Evolutionary conservation across 2,113 vertebrate species (phyloP), one percentile per base, ranked within the genome.

Genomic region (Nestor notabilis): DNA sequence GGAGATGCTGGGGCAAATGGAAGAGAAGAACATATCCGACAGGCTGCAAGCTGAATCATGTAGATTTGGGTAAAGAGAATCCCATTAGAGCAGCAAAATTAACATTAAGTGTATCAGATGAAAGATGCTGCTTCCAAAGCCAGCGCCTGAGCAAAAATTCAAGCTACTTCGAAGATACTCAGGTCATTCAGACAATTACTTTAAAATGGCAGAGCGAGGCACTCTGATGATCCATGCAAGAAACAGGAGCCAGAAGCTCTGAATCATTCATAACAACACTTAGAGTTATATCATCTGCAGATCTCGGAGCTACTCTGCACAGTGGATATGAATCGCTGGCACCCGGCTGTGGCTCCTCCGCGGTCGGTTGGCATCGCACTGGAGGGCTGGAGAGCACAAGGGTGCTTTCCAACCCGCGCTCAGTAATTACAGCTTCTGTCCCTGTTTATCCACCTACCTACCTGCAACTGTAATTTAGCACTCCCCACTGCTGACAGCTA

Each of bases 211-310:
- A 97, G 84, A 78, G 91, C 58, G 94, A 97, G 88, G n/a, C 85
- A 86, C 74, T 10, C 52, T 88, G 84, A 90, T 77, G 91, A 95
- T 93, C 92, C 83, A 19, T 7, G 49, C 35, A 79, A 4, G 74
- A 23, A 90, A 76, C 2, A 50, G 83, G 44, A 96, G 92, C 96
- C 95, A 95, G 91, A 15, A 95, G 81, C 58, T 96, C 92, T 95
- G 95, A 97, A 95, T 95, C 95, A 94, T 69, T 95, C 93, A n/a
- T 76, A 95, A 96, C 88, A 96, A 60, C 89, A 61, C 74, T 92
- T 5, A 58, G 66, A 97, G 86, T 68, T 89, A 3, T 94, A 95
- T 96, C 96, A 93, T 83, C 80, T 71, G 63, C 55, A 78, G 68
- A 96, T 94, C 96, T 96, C 92, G 43, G 75, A 94, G 90, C 94